phyloP scores from a whole-genome alignment of 2,888 invertebrate genomes.

The Byasa hedistus region DNA sequence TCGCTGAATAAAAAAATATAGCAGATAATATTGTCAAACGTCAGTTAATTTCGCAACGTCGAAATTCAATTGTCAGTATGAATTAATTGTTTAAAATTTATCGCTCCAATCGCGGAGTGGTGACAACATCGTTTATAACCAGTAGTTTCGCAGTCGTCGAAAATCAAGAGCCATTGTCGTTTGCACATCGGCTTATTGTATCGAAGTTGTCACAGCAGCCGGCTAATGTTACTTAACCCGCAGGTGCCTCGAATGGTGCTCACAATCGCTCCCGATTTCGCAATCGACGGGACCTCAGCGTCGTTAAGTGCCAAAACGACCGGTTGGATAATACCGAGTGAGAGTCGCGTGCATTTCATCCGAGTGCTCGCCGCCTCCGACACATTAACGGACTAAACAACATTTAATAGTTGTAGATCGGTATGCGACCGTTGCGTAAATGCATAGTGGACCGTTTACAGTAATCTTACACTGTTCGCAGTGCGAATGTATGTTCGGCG shows the following conservation, averaged over 20 bases:
- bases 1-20: no score
- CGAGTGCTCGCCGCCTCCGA: constrained; percentile 30
- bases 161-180: constrained; percentile 31
- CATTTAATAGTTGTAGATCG: constrained; percentile 14
- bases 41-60: background rate
- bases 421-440: constrained; percentile 22
- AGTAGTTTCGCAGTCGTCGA: constrained; percentile 4
- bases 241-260: constrained; percentile 36
- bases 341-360: constrained; percentile 36
- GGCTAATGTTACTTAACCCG: constrained; percentile 34
- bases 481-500: constrained; percentile 8
- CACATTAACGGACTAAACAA: constrained; percentile 25
- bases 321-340: constrained; percentile 37
- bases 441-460: constrained; percentile 12
- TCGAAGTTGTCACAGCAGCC: constrained; percentile 28
- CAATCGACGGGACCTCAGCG: constrained; percentile 39
- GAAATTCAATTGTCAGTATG: background rate
- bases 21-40: background rate
- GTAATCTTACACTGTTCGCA: constrained; percentile 2
- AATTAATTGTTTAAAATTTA: constrained; percentile 14
- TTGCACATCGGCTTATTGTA: constrained; percentile 23
- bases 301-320: constrained; percentile 38
- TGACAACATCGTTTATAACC: constrained; percentile 20
- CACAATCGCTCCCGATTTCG: constrained; percentile 35
- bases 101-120: background rate